Evolutionary conservation across 2,888 invertebrate genomes (phyloP), one percentile per base, ranked within the genome.

Genomic region (Zygaena filipendulae): DNA sequence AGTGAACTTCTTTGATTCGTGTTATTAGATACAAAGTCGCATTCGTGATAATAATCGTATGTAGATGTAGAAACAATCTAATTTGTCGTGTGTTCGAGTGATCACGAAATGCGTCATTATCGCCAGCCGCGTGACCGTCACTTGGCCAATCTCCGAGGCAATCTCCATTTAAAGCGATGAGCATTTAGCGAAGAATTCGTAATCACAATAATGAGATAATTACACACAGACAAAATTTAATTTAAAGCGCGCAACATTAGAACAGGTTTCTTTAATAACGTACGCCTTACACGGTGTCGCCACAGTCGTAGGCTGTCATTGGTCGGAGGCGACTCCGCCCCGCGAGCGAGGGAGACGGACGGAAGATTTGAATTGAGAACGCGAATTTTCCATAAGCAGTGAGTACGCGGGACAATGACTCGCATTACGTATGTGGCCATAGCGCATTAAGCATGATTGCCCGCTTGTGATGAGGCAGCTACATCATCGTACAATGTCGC

Each of bases 361-460:
- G 61, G 63, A 77, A 75, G 72, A 79, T 79, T 79, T 75, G 72
- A 75, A 79, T 79, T 69, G 75, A 75, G 77, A 75, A 77, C 74
- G 79, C 77, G 77, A 79, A 79, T 79, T 77, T 79, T 77, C 77
- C 77, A 77, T 79, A 77, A 79, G 77, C 74, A 79, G 72, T 67
- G 60, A 4, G 7, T 71, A 74, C 62, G 63, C 70, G 75, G 79
- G 74, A 77, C 79, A 77, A 77, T 79, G 79, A 77, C 79, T 75
- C 75, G 75, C 69, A 72, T 77, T 75, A 77, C 77, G 74, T 75
- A 75, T 75, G 77, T 75, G 75, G 69, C 69, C 71, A 67, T 67
- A 63, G 72, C 68, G 64, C 71, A 75, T 75, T 77, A 77, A 74
- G 70, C 68, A 75, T 75, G 77, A 79, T 79, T 77, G 77, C 69